Evolutionary conservation across 2,888 invertebrate species (phyloP), one percentile per base, ranked within the genome.

Genomic region (Epiblema foenella): DNA sequence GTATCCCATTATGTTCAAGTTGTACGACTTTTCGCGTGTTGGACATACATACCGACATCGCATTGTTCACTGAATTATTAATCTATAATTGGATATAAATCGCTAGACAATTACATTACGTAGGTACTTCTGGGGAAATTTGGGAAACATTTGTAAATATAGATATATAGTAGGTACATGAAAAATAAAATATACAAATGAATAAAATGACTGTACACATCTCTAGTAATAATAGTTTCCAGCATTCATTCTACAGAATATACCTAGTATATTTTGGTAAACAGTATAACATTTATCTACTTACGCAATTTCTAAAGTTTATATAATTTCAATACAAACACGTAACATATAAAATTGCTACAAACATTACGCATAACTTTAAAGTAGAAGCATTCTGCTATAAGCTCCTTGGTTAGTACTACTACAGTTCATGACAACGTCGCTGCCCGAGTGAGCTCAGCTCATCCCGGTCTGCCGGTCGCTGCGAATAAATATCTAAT

Each of bases 321-420:
- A 73, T 74, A 69, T 74, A 77, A 78, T 74, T 76, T 73, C 75
- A 76, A 66, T 70, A 70, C 70, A 70, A 70, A 70, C 69, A 73
- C 68, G 71, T 76, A 79, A 80, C 76, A 78, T 84, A 84, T 77
- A 85, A 83, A 83, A 82, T 77, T 68, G 71, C 85, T 85, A 85
- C 83, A 81, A 81, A 81, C 78, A 79, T 78, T 76, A 75, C 71
- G 74, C 70, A 59, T 62, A 57, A 54, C 68, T 72, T 65, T 57
- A 69, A 68, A 71, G 68, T 72, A 69, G 73, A 75, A 76, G 73
- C 75, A 73, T 68, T 75, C 52, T 68, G 54, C 79, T 83, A 82
- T 85, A 86, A 86, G 87, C 85, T 86, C 85, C 84, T 84, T 79
- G 80, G 74, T 76, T 78, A 76, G 75, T 76, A 79, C 71, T 70